Evolutionary conservation across 2,113 vertebrate species (phyloP), one percentile per base, ranked within the genome.

Genomic region (Strix uralensis): DNA sequence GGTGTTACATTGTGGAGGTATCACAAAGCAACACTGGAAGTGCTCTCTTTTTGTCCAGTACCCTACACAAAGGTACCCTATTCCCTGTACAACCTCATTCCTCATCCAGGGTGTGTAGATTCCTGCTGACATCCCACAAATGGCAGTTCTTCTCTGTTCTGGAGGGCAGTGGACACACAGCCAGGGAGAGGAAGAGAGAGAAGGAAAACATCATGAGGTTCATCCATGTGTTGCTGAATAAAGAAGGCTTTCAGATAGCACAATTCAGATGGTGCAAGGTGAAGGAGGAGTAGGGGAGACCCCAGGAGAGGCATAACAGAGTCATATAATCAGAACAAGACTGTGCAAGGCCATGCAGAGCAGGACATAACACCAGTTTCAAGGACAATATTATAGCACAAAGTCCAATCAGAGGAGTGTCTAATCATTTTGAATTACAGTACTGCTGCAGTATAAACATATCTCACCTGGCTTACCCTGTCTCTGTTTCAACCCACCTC

Each of bases 61-160:
- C 9, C 9, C 10, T 34, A 2, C 14, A 36, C 30, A 4, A 30
- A 5, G 3, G 1, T 46, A 5, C 3, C 8, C 5, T 61, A 16
- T 30, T 81, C 34, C 83, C 42, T 58, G 19, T 4, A n/a, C 19
- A 62, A 8, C 11, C 2, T 78, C 14, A 17, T 40, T 84, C 32
- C 18, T 80, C 44, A 69, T 5, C 36, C 12, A 46, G 11, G 21
- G 1, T 51, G 7, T 70, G 25, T 8, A 77, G 13, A 13, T 49
- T 61, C 13, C 30, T 44, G 11, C 4, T 66, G 51, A 23, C 4
- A 44, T 55, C 19, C 20, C 49, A 70, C 10, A 63, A 52, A 42
- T 29, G 11, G 9, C 23, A 90, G 9, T 16, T 34, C 47, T 42
- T 5, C 7, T 54, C 5, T 42, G 0, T 44, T 49, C 59, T 81